phyloP scores from a whole-genome alignment of 2,888 invertebrate species.

The Lydus trimaculatus region DNA sequence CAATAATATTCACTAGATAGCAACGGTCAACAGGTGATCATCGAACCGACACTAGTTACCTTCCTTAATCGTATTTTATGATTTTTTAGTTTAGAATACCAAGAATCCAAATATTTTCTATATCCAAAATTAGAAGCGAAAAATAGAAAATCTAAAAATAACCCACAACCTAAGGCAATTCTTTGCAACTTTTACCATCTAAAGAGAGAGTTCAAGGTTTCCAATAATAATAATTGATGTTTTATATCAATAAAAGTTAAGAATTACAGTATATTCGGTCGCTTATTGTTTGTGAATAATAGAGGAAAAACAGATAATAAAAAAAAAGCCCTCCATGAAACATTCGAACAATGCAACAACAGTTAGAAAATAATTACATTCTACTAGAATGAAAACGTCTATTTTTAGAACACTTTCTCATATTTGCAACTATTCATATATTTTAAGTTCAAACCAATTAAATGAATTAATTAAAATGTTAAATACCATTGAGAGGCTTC shows the following conservation, averaged over 20 bases:
- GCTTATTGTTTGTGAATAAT: no score
- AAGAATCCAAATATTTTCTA: not conserved
- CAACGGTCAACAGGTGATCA: slow-evolving; percentile 20
- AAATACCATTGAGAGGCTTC: no score
- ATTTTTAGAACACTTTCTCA: slow-evolving; percentile 7
- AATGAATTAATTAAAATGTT: no score
- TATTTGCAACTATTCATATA: not conserved
- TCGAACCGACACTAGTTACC: slow-evolving; percentile 28
- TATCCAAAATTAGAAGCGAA: slow-evolving; percentile 1
- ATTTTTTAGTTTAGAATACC: no score
- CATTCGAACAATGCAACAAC: not conserved
- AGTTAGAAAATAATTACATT: not conserved
- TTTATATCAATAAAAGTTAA: no score
- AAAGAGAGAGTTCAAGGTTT: slow-evolving; percentile 6
- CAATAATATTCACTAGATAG: no score
- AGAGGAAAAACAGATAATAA: not conserved
- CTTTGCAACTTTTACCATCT: slow-evolving; percentile 9
- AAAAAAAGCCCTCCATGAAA: not conserved
- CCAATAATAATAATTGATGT: not conserved
- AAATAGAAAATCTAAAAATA: not conserved
- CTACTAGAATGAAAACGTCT: not conserved
- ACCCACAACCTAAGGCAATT: slow-evolving; percentile 2
- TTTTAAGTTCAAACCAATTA: no score
- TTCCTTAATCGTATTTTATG: slow-evolving; percentile 10
- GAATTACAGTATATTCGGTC: no score